Evolutionary conservation across 2,888 invertebrate species (phyloP).

Genomic region (Seladonia tumulorum): DNA sequence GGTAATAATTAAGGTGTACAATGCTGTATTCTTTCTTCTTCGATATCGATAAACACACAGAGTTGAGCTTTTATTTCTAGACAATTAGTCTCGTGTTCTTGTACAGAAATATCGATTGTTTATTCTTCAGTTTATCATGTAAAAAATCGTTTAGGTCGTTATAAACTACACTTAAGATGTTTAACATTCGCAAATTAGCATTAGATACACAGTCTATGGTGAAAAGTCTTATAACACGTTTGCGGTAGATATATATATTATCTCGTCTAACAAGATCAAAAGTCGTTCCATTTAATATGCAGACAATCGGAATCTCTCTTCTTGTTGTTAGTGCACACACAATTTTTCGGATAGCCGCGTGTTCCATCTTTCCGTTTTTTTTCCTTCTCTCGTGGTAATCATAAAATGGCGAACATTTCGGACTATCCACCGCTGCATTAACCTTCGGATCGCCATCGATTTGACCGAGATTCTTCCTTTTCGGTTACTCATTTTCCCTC

Average conservation of each 20-base stretch:
- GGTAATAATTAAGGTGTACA: background rate
- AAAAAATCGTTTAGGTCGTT: slow-evolving; percentile 2
- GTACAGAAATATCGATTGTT: background rate
- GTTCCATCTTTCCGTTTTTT: background rate
- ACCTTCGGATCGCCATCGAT: background rate
- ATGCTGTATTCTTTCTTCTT: background rate
- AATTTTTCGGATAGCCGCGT: background rate
- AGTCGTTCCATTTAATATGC: background rate
- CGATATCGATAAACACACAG: background rate
- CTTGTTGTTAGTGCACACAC: background rate
- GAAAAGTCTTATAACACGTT: background rate
- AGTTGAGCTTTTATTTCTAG: slow-evolving; percentile 15
- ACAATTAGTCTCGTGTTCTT: background rate
- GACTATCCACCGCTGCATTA: background rate
- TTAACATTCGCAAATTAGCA: background rate
- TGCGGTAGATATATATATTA: background rate
- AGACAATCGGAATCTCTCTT: background rate
- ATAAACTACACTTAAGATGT: background rate
- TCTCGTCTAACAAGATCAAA: background rate
- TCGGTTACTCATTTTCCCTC: background rate
- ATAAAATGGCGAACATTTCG: slow-evolving; percentile 10
- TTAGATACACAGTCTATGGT: background rate
- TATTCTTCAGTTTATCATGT: background rate
- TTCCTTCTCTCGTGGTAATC: background rate
- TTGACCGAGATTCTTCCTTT: background rate